phyloP scores from a whole-genome alignment of 2,797 vertebrate genomes.

The Micromesistius poutassou region DNA sequence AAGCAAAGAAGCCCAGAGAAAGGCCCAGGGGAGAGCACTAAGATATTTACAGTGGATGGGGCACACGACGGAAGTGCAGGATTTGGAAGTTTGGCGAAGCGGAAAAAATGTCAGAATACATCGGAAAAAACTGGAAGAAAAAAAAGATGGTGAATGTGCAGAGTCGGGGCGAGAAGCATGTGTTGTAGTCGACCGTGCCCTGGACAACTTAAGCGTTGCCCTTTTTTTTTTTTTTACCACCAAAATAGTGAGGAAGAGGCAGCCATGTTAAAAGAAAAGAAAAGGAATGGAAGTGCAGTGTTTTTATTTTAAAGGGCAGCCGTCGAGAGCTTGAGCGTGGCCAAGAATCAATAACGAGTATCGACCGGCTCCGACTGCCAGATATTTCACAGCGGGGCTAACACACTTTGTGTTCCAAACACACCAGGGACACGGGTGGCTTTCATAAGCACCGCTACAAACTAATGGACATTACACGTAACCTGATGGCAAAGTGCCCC shows the following conservation, averaged over 20 bases:
- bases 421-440: neutral
- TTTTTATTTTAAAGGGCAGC: constrained; percentile 3
- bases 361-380: neutral
- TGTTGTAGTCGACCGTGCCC: neutral
- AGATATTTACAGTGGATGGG: neutral
- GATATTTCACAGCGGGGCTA: constrained; percentile 25
- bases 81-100: neutral
- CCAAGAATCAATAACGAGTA: constrained; percentile 16
- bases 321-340: constrained; percentile 3
- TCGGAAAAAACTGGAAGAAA: neutral
- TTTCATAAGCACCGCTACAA: neutral
- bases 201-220: neutral
- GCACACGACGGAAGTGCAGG: neutral
- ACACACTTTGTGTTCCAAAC: constrained; percentile 8
- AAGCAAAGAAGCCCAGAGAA: neutral
- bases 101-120: neutral
- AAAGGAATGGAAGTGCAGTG: neutral
- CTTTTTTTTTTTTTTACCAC: neutral
- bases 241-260: neutral
- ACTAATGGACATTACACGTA: neutral
- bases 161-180: neutral
- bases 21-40: no score
- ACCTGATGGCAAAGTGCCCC: neutral
- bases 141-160: neutral
- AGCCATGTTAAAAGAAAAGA: neutral